Conservation (phyloP, 2,888 invertebrate species). For the Chymomyza procnemis region DNA sequence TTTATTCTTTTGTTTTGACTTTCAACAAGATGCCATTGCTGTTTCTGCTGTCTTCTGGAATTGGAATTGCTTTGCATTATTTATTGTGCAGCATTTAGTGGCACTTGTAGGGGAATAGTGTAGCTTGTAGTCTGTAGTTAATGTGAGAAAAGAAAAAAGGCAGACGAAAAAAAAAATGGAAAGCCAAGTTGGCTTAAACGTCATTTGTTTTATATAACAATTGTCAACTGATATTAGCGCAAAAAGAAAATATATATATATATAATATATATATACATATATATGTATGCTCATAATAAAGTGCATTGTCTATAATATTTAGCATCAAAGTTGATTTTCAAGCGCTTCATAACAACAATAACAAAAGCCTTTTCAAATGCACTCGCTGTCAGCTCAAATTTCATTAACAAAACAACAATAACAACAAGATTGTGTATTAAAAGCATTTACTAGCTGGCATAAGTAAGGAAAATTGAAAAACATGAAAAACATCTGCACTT, state of each 20-base stretch:
- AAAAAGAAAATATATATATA: not conserved
- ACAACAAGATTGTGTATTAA: not conserved
- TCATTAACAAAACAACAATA: not conserved
- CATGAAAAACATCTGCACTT: not conserved
- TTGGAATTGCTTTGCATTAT: not conserved
- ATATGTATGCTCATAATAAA: not conserved
- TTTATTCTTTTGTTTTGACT: not conserved
- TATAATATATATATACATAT: not conserved
- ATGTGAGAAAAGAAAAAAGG: too few relatives aligned
- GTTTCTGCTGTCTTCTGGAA: too few relatives aligned
- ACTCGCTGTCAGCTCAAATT: not conserved
- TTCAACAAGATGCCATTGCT: not conserved
- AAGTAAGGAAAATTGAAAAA: not conserved
- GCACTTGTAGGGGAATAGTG: not conserved
- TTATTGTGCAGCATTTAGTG: not conserved
- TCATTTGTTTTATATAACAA: constrained; percentile 3
- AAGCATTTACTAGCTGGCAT: not conserved
- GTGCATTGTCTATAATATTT: not conserved
- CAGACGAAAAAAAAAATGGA: not conserved
- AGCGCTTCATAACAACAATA: not conserved
- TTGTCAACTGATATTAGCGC: constrained; percentile 4
- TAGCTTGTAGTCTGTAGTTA: not conserved
- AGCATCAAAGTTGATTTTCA: not conserved
- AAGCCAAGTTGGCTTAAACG: not conserved
- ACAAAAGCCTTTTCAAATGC: not conserved